Conservation (phyloP, 2,888 invertebrate species). For the Platycnemis pennipes region DNA sequence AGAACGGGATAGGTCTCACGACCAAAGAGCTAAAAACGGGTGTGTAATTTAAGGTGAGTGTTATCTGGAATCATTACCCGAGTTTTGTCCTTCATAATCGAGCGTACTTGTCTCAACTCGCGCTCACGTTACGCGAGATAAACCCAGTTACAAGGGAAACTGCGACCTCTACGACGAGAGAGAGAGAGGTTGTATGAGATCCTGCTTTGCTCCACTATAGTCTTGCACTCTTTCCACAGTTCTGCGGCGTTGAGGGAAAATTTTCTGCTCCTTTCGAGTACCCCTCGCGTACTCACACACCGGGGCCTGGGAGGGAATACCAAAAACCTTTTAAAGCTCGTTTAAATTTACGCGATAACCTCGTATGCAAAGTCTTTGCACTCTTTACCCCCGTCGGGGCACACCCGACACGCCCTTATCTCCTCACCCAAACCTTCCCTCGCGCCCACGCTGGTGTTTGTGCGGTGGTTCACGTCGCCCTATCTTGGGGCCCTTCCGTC, state of each 20-base stretch:
- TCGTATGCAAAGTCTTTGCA: constrained; percentile 67
- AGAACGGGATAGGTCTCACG: neutral
- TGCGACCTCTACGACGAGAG: neutral
- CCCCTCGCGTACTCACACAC: neutral
- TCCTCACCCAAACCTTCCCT: constrained; percentile 46
- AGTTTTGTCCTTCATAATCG: constrained; percentile 28
- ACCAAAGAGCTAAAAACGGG: neutral
- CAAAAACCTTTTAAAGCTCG: constrained; percentile 60
- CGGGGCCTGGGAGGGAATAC: constrained; percentile 41
- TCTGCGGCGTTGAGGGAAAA: neutral
- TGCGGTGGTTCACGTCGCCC: neutral
- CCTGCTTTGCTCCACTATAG: neutral
- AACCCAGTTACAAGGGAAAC: constrained; percentile 22
- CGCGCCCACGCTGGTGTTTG: neutral
- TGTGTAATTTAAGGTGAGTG: neutral
- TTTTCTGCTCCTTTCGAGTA: neutral
- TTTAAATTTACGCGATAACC: constrained; percentile 63
- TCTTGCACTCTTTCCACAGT: neutral
- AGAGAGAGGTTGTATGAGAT: neutral
- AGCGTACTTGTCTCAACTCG: neutral
- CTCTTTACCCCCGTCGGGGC: constrained; percentile 33
- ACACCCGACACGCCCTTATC: constrained; percentile 45
- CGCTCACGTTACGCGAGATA: neutral
- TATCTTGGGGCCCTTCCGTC: neutral
- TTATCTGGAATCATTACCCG: constrained; percentile 11